Evolutionary conservation across 2,888 invertebrate genomes (phyloP), one percentile per base, ranked within the genome.

Genomic region (Leptinotarsa rubiginosa): DNA sequence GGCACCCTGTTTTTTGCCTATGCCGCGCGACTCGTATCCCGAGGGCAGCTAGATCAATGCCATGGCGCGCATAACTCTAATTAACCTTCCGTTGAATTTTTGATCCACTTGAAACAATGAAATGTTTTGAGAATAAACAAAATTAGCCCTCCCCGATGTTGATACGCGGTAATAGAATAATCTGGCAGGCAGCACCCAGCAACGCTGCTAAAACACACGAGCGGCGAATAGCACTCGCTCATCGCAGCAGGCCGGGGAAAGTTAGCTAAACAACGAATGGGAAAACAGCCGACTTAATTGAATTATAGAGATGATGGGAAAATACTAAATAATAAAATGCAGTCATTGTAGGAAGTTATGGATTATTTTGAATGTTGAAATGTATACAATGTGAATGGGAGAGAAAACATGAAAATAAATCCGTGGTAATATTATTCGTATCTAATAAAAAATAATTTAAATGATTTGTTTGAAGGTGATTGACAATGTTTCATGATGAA

Each of bases 131-230:
- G 89, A 91, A 89, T 90, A 92, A 92, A 92, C 91, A 92, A 90
- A 89, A 90, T 90, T 89, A 89, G 88, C 88, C 88, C 87, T 86
- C 87, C 88, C 89, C 89, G 88, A 90, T 91, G 91, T 91, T 91
- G 91, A 91, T 91, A 90, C 91, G 89, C 89, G 89, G 91, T 91
- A 91, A 91, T 91, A 91, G 91, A 91, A 91, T 92, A 92, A 91
- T 91, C 91, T 91, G 90, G 89, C 89, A 88, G 88, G 89, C 82
- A 18, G 80, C 81, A 83, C 80, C 80, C 81, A 80, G 79, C 22
- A 56, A 56, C 56, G 56, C 56, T 56, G 81, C 77, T 81, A 81
- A 82, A 82, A 81, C 81, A 78, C 75, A 74, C 77, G 72, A 69
- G 69, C 69, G 62, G 69, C 79, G 78, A 74, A 75, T 75, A 77